Evolutionary conservation across 2,113 vertebrate species (phyloP).

Genomic region (Ictidomys tridecemlineatus): DNA sequence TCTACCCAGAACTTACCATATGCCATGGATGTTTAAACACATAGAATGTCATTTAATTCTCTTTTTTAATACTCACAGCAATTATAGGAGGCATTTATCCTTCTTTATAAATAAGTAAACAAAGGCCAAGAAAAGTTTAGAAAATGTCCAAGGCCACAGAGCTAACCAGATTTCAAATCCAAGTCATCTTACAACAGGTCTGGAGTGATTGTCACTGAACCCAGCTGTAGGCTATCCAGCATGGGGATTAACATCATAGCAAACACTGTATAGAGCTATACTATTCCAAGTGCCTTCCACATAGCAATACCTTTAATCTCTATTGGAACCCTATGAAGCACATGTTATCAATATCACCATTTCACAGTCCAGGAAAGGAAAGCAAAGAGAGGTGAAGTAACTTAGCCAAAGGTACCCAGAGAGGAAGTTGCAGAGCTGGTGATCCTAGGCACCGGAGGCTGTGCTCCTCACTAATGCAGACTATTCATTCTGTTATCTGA

Average conservation of each 20-base stretch:
- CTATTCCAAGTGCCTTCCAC: not conserved
- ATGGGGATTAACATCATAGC: not conserved
- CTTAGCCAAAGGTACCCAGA: not conserved
- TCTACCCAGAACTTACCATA: constrained; percentile 48
- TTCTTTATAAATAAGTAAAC: constrained; percentile 36
- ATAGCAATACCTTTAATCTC: not conserved
- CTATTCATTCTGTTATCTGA: not conserved
- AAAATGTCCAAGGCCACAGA: not conserved
- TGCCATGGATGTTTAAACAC: not conserved
- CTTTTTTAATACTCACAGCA: not conserved
- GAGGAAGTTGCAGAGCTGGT: not conserved
- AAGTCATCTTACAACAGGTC: not conserved
- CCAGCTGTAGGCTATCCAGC: not conserved
- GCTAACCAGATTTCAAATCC: not conserved
- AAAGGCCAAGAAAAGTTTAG: not conserved
- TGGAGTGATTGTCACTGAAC: not conserved
- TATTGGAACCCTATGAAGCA: not conserved
- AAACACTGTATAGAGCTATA: not conserved
- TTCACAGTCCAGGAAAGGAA: constrained; percentile 25
- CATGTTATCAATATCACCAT: not conserved
- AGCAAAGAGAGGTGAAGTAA: not conserved
- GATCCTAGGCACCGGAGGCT: not conserved
- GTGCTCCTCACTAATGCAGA: not conserved
- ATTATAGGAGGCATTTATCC: not conserved
- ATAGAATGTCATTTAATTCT: not conserved